Base-by-base conservation (phyloP, 2,113 vertebrate species). In the Microcebus griseorufus region DNA sequence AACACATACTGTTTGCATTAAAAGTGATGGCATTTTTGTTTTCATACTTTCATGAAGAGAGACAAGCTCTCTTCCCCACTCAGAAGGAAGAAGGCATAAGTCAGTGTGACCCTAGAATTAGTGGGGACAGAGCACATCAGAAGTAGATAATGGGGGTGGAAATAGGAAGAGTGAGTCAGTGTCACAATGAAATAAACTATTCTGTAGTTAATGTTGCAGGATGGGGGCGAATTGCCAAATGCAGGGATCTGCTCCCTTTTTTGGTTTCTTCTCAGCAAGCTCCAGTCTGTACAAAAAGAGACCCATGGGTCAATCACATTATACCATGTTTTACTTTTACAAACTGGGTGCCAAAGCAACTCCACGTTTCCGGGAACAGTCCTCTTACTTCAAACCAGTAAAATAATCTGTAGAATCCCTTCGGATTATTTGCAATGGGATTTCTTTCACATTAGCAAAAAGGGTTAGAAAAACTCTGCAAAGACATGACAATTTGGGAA, bases 111-210 rank as follows among this genome's bases (percentile, higher is more conserved):
- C 83, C 86, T 84, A 83, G 92, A 94, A 79, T 86, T 67, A 81
- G 67, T 58, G 53, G 60, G 79, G 55, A 89, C 39, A n/a, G 55
- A 86, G 37, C 55, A 60, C 29, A 37, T 69, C 53, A 73, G 62
- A 67, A 78, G 9, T 27, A 94, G 90, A 85, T 60, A 69, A 6
- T 3, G 55, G 16, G 45, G 79, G 88, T 95, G 91, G 95, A 60
- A 62, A 53, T 32, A 62, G 67, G 82, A 91, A 65, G 85, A 81
- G 29, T 93, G 93, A 95, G 86, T 92, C 94, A 97, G 90, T 76
- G 58, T 92, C 92, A 89, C 78, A 12, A 20, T 13, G 86, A 90
- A 62, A 53, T 48, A 34, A 55, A n/a, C 45, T 32, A 39, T 79
- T 92, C 55, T 25, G 18, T 11, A 90, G 88, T 62, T 45, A 39